Percentiles rank a stretch among this genome's conserved stretches.
phyloP scores from a whole-genome alignment of 2,888 invertebrate genomes.

The Erpobdella octoculata region DNA sequence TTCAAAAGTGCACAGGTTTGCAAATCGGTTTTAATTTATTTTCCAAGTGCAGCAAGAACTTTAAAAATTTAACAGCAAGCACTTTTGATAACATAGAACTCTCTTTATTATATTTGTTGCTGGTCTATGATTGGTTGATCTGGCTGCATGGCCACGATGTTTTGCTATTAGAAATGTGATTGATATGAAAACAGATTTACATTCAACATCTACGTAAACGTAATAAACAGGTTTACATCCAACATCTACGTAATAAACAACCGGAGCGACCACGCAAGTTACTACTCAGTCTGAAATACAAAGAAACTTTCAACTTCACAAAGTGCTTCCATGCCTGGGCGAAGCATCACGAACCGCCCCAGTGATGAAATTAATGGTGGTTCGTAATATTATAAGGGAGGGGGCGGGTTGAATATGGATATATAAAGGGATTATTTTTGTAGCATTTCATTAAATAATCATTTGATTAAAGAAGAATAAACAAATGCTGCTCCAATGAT shows the following conservation, averaged over 20 bases:
- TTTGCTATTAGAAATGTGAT: neutral
- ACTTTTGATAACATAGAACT: no score
- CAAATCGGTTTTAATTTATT: no score
- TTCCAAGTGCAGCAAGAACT: no score
- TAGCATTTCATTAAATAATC: no score
- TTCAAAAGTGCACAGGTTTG: slow-evolving; percentile 90
- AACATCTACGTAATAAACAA: slow-evolving; percentile 89
- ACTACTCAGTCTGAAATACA: slow-evolving; percentile 86
- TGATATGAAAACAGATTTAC: no score
- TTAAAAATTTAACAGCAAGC: no score
- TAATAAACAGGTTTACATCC: slow-evolving; percentile 87
- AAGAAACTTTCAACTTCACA: slow-evolving; percentile 85
- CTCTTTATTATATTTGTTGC: neutral
- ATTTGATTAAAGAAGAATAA: no score
- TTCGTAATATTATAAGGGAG: no score
- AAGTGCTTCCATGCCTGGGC: slow-evolving; percentile 99
- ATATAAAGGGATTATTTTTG: no score
- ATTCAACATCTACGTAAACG: neutral
- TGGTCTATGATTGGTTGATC: neutral
- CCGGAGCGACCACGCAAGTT: slow-evolving; percentile 81
- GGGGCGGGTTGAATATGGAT: no score
- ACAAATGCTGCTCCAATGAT: no score
- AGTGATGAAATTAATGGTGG: slow-evolving; percentile 24
- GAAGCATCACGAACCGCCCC: slow-evolving; percentile 41
- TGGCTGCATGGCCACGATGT: neutral